Base-by-base conservation (phyloP, 2,797 vertebrate species). In the Pogoniulus pusillus region DNA sequence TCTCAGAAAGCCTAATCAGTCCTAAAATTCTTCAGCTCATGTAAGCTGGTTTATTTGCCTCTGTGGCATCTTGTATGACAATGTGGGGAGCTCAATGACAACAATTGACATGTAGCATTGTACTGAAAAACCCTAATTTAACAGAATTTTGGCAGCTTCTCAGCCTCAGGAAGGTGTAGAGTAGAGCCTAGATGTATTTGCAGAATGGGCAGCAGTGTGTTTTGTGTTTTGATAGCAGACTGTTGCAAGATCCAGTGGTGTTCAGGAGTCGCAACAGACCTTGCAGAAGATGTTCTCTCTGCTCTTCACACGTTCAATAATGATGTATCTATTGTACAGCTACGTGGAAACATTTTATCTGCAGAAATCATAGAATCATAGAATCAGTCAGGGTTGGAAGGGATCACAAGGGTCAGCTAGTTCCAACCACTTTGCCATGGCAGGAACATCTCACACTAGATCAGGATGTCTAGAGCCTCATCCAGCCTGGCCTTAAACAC, bases 261-360 rank as follows among this genome's bases (percentile, higher is more conserved):
- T 49, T 60, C 24, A 29, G 3, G 26, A 19, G 27, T 68, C 27
- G 1, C 1, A 1, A 18, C 0, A 1, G 45, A 69, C 72, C 69
- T 45, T 0, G 4, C 1, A 35, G 53, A 66, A 34, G 54, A 32
- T 4, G 4, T 29, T 30, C 0, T n/a, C 29, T 76, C 39, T 85
- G 59, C 4, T 79, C 35, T 29, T 60, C n/a, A 10, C 34, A 9
- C 1, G 1, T 69, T 73, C 49, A 34, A 11, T 34, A 51, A 23
- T 13, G 9, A 7, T 32, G 12, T 73, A 37, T 45, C 23, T 75
- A 6, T 26, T 16, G 18, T 24, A 60, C 11, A 20, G 39, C 63
- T 54, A 4, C 58, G 10, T 22, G 22, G 47, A 65, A 73, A 22
- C 37, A 18, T 74, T 89, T 84, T 72, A 23, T 75, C 55, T 84